These are phyloP conservation scores for Climacteris rufus DNA, from an alignment of 2,113 vertebrate genomes.

Conservation along the genomic window DNA sequence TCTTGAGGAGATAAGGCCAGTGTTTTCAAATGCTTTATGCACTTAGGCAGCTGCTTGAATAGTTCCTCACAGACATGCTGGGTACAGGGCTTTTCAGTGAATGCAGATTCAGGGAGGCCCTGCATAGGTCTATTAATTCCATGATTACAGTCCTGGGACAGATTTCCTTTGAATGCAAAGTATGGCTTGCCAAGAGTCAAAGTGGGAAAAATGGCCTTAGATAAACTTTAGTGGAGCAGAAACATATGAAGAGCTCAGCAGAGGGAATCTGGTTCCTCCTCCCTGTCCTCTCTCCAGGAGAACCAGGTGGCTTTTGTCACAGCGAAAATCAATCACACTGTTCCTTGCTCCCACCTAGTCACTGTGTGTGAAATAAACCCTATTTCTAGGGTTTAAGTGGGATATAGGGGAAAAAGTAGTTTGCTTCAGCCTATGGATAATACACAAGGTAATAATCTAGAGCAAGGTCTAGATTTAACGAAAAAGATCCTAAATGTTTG, in stretches of 20 bases:
- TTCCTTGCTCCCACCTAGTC: neutral
- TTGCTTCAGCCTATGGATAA: neutral
- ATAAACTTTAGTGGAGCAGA: conserved; percentile 6
- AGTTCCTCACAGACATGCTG: neutral
- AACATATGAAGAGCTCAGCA: neutral
- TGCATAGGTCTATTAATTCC: conserved; percentile 35
- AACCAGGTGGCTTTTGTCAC: conserved; percentile 49
- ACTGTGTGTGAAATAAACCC: conserved; percentile 33
- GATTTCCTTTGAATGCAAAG: conserved; percentile 37
- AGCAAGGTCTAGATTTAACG: neutral
- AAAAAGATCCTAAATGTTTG: neutral
- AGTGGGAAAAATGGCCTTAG: neutral
- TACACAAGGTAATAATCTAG: neutral
- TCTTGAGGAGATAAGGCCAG: conserved; percentile 49
- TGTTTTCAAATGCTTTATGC: conserved; percentile 49
- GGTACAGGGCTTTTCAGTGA: conserved; percentile 19
- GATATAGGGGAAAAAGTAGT: neutral
- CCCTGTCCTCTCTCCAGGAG: neutral
- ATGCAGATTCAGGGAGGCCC: conserved; percentile 30
- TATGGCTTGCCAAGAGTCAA: conserved; percentile 11
- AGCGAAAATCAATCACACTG: neutral
- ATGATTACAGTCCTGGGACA: conserved; percentile 29
- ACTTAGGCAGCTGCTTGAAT: conserved; percentile 41
- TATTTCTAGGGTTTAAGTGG: conserved; percentile 27
- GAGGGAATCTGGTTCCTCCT: neutral